A percentile compares a stretch with the other conserved stretches of the same genome.
phyloP scores from a whole-genome alignment of 2,797 vertebrate genomes.

The Catostomus latipinnis region DNA sequence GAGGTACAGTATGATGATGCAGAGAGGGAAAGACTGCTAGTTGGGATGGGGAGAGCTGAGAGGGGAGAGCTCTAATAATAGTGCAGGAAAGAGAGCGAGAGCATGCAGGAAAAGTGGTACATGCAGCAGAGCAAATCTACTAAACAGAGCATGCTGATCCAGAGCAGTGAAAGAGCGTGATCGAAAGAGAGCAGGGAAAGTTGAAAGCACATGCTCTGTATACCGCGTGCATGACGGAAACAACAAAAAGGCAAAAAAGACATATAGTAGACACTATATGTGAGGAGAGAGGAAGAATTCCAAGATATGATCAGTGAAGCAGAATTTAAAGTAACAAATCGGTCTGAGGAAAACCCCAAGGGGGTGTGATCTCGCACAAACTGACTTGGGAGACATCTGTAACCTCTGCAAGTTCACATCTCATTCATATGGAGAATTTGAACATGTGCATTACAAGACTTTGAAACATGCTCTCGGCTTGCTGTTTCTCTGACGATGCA shows the following conservation, averaged over 20 bases:
- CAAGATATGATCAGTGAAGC: constrained; percentile 30
- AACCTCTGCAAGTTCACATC: neutral
- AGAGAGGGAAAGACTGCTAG: constrained; percentile 28
- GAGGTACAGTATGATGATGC: constrained; percentile 61
- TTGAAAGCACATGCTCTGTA: constrained; percentile 27
- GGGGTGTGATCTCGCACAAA: too few species aligned
- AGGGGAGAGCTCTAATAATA: constrained; percentile 39
- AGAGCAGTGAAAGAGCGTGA: constrained; percentile 15
- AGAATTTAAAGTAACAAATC: neutral
- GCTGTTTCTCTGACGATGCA: constrained; percentile 79
- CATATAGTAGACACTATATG: constrained; percentile 1
- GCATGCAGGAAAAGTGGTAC: constrained; percentile 12
- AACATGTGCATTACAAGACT: neutral
- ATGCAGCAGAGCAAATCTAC: constrained; percentile 17
- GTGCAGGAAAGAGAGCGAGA: neutral
- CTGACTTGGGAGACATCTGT: neutral
- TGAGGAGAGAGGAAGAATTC: constrained; percentile 23
- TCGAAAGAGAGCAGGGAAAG: constrained; percentile 32
- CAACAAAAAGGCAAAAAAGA: neutral
- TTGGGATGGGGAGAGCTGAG: constrained; percentile 38
- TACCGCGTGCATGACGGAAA: neutral
- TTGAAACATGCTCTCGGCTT: constrained; percentile 67
- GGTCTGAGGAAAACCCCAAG: neutral
- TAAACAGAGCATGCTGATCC: constrained; percentile 8
- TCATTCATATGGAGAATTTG: neutral